Percentiles rank a stretch among this genome's conserved stretches.
These are phyloP conservation scores for Gadopsis marmoratus DNA, from an alignment of 2,797 vertebrate genomes.

Conservation along the genomic window DNA sequence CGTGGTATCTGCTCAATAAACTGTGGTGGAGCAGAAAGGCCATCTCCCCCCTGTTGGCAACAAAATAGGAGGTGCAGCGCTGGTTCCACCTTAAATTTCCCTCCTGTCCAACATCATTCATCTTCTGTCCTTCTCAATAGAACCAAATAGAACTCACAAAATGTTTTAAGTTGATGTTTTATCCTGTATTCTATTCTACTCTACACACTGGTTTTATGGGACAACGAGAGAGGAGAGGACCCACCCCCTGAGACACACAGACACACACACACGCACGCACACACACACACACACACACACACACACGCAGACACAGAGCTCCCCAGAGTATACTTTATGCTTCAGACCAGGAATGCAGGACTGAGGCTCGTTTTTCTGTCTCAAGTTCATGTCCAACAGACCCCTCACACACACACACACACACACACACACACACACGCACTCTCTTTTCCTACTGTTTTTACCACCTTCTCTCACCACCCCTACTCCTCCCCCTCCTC, in stretches of 20 bases:
- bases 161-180: neutral
- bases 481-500: constrained; percentile 56
- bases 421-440: constrained; percentile 38
- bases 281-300: constrained; percentile 39
- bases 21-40: neutral
- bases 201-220: constrained; percentile 4
- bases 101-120: neutral
- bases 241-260: constrained; percentile 10
- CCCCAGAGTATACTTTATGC: constrained; percentile 61
- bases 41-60: neutral
- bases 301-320: constrained; percentile 37
- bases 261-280: constrained; percentile 27
- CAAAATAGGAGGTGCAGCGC: neutral
- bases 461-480: constrained; percentile 46
- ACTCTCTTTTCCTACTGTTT: constrained; percentile 41
- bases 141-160: neutral
- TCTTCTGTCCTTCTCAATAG: neutral
- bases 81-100: constrained; percentile 2
- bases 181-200: neutral
- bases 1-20: neutral
- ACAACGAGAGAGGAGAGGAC: constrained; percentile 21
- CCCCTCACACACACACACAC: constrained; percentile 45
- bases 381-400: constrained; percentile 86
- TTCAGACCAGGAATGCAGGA: constrained; percentile 73
- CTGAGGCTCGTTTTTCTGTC: constrained; percentile 67